A percentile compares a stretch with the other conserved stretches of the same genome.
phyloP scores from a whole-genome alignment of 2,797 vertebrate species.

The Otus scops region DNA sequence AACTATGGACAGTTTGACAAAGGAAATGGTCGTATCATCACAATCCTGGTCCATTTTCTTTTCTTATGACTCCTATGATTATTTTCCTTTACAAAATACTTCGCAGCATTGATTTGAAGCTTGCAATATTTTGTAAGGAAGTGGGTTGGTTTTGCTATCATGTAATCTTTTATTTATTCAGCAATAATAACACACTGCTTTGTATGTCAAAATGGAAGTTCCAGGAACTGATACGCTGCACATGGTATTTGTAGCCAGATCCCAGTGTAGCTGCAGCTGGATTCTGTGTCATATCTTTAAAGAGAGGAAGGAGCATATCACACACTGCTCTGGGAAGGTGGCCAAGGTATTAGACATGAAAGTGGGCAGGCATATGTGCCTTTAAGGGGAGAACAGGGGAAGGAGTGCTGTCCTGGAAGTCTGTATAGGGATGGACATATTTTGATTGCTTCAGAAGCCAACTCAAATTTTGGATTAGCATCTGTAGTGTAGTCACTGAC shows the following conservation, averaged over 20 bases:
- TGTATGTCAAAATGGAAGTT: constrained; percentile 23
- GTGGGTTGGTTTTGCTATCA: not conserved
- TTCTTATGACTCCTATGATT: not conserved
- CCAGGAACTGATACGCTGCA: not conserved
- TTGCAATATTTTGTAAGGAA: not conserved
- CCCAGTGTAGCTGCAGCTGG: constrained; percentile 1
- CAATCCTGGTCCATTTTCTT: not conserved
- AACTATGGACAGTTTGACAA: not conserved
- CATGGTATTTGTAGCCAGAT: not conserved
- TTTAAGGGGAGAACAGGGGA: not conserved
- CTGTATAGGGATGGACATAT: not conserved
- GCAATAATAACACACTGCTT: not conserved
- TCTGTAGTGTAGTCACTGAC: not conserved
- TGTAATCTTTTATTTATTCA: constrained; percentile 36
- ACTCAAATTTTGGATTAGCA: not conserved
- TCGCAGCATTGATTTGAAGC: not conserved
- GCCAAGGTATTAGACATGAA: not conserved
- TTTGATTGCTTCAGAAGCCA: not conserved
- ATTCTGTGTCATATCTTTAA: constrained; percentile 10
- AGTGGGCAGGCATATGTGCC: not conserved
- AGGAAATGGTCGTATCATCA: not conserved
- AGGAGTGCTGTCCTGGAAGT: not conserved
- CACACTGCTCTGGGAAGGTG: not conserved
- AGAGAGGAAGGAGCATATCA: not conserved
- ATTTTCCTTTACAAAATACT: not conserved